These are phyloP conservation scores for Melipona quadrifasciata DNA, from an alignment of 1,140 invertebrate genomes.

Conservation along the genomic window DNA sequence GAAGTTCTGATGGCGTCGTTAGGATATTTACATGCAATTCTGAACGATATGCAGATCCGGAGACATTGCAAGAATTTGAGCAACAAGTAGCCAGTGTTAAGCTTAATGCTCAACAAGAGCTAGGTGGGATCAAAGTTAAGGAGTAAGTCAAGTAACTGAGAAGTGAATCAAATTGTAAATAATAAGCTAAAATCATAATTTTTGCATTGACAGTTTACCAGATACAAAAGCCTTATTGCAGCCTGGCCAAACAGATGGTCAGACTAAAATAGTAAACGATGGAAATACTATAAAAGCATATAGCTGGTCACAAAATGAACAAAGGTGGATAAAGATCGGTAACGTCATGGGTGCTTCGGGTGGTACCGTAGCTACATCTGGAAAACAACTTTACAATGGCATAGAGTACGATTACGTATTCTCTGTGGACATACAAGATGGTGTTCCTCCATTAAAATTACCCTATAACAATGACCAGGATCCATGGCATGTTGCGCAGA, in stretches of 20 bases:
- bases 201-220: conserved; percentile 83
- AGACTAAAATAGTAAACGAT: conserved; percentile 92
- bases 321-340: conserved; percentile 93
- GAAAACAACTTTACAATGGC: conserved; percentile 92
- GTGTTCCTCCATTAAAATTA: conserved; percentile 92
- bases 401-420: conserved; percentile 98
- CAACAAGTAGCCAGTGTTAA: conserved; percentile 86
- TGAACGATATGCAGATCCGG: conserved; percentile 85
- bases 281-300: conserved; percentile 89
- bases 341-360: conserved; percentile 93
- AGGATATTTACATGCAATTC: conserved; percentile 91
- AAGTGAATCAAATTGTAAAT: neutral
- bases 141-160: conserved; percentile 83
- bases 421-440: conserved; percentile 95
- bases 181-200: conserved; percentile 22
- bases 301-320: conserved; percentile 88
- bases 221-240: conserved; percentile 88
- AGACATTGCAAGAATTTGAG: conserved; percentile 86
- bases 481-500: conserved; percentile 94
- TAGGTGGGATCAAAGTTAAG: conserved; percentile 92
- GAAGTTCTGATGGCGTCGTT: conserved; percentile 92
- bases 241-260: conserved; percentile 92
- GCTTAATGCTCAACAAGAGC: conserved; percentile 84
- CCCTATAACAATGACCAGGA: conserved; percentile 95
- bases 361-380: conserved; percentile 83